Conservation (phyloP, 2,797 vertebrate genomes). For the Mus spretus region DNA sequence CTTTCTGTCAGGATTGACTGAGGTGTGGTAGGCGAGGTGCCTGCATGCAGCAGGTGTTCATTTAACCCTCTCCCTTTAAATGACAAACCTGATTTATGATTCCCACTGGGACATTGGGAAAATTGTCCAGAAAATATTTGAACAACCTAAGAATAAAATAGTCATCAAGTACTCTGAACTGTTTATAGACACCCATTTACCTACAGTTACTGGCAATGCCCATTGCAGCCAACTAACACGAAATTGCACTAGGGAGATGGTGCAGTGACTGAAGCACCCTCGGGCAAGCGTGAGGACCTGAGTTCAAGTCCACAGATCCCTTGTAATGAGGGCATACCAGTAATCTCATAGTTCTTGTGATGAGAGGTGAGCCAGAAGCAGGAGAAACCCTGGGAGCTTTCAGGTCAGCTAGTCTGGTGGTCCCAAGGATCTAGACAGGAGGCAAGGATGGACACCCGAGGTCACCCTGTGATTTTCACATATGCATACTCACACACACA, state of each 20-base stretch:
- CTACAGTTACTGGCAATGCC: background rate
- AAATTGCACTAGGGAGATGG: background rate
- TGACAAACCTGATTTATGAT: background rate
- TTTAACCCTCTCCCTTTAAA: background rate
- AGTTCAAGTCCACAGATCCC: background rate
- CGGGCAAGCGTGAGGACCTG: background rate
- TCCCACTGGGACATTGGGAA: background rate
- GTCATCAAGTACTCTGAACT: background rate
- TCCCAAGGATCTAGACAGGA: background rate
- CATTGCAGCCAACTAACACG: background rate
- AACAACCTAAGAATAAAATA: conserved; percentile 37
- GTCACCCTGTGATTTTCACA: background rate
- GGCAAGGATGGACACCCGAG: background rate
- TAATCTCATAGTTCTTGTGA: background rate
- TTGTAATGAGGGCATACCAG: background rate
- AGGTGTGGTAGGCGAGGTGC: background rate
- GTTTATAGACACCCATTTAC: conserved; percentile 4
- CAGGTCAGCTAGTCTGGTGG: background rate
- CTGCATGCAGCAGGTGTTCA: background rate
- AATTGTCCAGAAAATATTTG: background rate
- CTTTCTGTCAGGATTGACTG: background rate
- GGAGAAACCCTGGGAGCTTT: background rate
- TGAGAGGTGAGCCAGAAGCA: background rate
- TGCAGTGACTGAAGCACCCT: background rate
- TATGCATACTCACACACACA: background rate